Evolutionary conservation across 2,797 vertebrate genomes (phyloP).

Genomic region (Numenius phaeopus): DNA sequence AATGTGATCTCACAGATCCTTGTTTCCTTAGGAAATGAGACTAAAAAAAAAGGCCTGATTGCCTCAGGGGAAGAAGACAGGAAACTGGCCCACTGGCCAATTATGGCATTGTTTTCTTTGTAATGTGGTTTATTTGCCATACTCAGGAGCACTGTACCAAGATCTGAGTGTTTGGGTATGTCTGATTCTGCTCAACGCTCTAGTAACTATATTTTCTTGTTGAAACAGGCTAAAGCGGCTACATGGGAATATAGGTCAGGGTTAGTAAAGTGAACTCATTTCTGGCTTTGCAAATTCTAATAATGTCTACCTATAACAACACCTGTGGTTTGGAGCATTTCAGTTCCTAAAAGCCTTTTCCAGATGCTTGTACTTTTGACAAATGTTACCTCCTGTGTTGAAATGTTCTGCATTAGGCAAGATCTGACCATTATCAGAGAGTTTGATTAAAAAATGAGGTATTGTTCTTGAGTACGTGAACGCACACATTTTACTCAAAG

Average conservation of each 20-base stretch:
- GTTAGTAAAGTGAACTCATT: constrained; percentile 17
- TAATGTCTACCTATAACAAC: constrained; percentile 4
- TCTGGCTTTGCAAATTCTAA: constrained; percentile 3
- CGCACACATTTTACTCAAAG: not conserved
- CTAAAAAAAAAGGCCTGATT: constrained; percentile 36
- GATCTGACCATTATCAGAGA: constrained; percentile 3
- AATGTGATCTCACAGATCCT: constrained; percentile 57
- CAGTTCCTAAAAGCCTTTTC: constrained; percentile 32
- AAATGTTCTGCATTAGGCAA: constrained; percentile 9
- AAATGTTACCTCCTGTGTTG: not conserved
- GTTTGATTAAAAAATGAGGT: not conserved
- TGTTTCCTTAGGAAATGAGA: constrained; percentile 72
- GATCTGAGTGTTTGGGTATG: not conserved
- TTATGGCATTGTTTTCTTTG: constrained; percentile 69
- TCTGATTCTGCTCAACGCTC: not conserved
- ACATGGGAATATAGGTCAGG: not conserved
- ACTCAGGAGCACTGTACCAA: not conserved
- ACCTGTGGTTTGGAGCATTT: constrained; percentile 29
- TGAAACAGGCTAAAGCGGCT: not conserved
- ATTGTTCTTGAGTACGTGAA: not conserved
- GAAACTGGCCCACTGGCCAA: constrained; percentile 61
- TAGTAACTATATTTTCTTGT: not conserved
- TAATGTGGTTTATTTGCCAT: constrained; percentile 38
- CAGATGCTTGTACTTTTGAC: constrained; percentile 12
- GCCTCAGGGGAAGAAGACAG: constrained; percentile 67